Percentiles rank a stretch among this genome's conserved stretches.
phyloP scores from a whole-genome alignment of 2,113 vertebrate species.

The Engraulis encrasicolus region DNA sequence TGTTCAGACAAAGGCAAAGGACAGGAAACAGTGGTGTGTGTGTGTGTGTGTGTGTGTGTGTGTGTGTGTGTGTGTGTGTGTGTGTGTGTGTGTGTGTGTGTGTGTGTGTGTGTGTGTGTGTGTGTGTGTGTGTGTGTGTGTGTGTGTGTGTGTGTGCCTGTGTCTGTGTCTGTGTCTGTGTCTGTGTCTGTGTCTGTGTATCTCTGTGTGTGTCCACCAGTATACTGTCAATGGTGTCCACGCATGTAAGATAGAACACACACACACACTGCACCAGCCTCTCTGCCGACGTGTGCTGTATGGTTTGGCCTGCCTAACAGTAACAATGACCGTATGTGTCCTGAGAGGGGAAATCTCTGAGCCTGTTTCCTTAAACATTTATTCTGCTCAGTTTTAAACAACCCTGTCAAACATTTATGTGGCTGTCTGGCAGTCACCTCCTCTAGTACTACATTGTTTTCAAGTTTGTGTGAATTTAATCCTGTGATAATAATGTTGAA shows the following conservation, averaged over 20 bases:
- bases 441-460: background rate
- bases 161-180: background rate
- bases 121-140: background rate
- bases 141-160: background rate
- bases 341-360: background rate
- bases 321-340: background rate
- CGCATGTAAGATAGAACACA: background rate
- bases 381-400: background rate
- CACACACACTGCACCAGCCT: background rate
- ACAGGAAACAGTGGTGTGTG: too few relatives aligned
- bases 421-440: background rate
- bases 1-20: background rate
- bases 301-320: background rate
- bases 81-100: background rate
- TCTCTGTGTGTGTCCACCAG: background rate
- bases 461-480: too few relatives aligned
- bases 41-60: constrained; percentile 1
- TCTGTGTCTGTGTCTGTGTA: background rate
- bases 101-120: too few relatives aligned
- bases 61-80: background rate
- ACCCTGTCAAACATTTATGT: constrained; percentile 2
- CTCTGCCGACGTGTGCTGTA: background rate
- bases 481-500: too few relatives aligned
- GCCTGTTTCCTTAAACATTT: constrained; percentile 15
- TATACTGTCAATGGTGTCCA: too few relatives aligned